Evolutionary conservation across 2,888 invertebrate species (phyloP).

Genomic region (Pseudoips prasinana): DNA sequence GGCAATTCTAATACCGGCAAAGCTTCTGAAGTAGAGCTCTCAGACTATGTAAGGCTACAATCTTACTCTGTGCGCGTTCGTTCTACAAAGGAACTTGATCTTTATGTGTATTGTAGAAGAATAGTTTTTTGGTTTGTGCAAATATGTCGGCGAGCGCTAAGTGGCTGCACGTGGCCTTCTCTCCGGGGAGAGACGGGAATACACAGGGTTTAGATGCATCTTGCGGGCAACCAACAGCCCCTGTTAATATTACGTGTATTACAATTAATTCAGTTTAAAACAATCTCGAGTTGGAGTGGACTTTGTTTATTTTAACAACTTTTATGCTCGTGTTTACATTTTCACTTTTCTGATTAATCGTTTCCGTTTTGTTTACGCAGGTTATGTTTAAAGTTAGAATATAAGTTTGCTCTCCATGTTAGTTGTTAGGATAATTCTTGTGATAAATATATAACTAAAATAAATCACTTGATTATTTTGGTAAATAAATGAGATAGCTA

Average conservation of each 20-base stretch:
- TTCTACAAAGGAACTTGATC: slow-evolving; percentile 56
- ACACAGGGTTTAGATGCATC: slow-evolving; percentile 69
- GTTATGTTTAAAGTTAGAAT: no score
- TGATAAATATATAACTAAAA: no score
- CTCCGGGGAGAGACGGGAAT: slow-evolving; percentile 58
- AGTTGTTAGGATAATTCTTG: no score
- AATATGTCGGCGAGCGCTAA: slow-evolving; percentile 65
- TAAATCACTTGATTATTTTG: no score
- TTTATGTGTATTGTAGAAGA: slow-evolving; percentile 43
- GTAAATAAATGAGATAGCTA: no score
- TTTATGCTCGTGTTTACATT: slow-evolving; percentile 21
- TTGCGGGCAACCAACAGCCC: slow-evolving; percentile 62
- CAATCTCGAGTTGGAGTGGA: slow-evolving; percentile 37
- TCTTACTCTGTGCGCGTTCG: slow-evolving; percentile 47
- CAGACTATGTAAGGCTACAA: slow-evolving; percentile 63
- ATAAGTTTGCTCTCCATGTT: no score
- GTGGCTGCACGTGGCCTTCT: slow-evolving; percentile 72
- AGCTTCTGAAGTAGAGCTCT: slow-evolving; percentile 70
- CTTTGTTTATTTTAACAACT: slow-evolving; percentile 20
- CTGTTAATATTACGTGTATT: slow-evolving; percentile 68
- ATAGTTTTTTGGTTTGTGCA: slow-evolving; percentile 48
- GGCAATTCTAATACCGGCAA: slow-evolving; percentile 70
- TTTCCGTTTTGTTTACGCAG: slow-evolving; percentile 2
- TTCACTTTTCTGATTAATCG: slow-evolving; percentile 16
- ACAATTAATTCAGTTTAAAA: slow-evolving; percentile 67